Evolutionary conservation across 2,113 vertebrate genomes (phyloP).

Genomic region (Arvicanthis niloticus): DNA sequence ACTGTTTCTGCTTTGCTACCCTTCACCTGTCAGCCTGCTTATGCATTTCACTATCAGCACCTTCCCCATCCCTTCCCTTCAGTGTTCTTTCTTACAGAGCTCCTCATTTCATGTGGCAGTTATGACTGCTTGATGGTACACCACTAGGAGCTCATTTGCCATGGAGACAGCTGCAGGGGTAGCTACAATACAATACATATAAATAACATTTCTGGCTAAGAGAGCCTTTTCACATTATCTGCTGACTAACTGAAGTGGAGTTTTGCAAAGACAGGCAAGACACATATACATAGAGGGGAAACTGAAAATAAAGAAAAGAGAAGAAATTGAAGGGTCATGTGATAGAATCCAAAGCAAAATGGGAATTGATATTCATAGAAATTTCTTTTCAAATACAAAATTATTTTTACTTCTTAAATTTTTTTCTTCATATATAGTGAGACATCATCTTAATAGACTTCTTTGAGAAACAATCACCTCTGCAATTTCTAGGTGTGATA

Average conservation of each 20-base stretch:
- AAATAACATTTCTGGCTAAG: neutral
- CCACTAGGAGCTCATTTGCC: neutral
- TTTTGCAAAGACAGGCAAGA: neutral
- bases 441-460: neutral
- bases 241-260: neutral
- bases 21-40: conserved; percentile 13
- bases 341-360: neutral
- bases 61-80: neutral
- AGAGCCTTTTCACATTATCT: neutral
- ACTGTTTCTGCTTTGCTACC: neutral
- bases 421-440: neutral
- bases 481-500: conserved; percentile 36
- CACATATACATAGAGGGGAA: neutral
- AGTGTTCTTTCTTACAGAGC: neutral
- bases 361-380: neutral
- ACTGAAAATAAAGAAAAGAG: neutral
- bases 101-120: neutral
- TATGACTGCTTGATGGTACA: neutral
- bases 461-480: neutral
- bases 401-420: neutral
- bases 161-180: neutral
- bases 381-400: neutral
- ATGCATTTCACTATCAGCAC: neutral
- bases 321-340: neutral
- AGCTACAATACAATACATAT: neutral